Base-by-base conservation (phyloP, 2,888 invertebrate species). In the Perizoma affinitatum region DNA sequence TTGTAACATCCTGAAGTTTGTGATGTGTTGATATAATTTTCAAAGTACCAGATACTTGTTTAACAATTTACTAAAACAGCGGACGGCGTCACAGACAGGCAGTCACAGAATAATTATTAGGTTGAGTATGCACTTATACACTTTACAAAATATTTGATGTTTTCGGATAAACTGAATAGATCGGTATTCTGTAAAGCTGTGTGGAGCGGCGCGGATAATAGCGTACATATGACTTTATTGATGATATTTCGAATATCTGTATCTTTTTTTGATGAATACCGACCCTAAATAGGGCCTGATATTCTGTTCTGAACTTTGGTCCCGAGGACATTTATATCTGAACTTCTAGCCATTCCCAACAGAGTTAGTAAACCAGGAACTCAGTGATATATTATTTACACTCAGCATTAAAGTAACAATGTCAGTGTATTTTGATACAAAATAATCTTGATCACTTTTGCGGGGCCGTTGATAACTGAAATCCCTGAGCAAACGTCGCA, bases 391-490 rank as follows among this genome's bases (percentile, higher is more conserved):
- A 44, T 52, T 56, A 57, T 61, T 50, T 54, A 54, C 42, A 58
- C 11, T 40, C 9, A 35, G 41, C 5, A 50, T 59, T 54, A 58
- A 46, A 40, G 33, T 56, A 49, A 61, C 56, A 53, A 48, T 54
- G 48, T 54, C 47, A 58, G 44, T 61, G 47, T 61, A 49, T 49
- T 61, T 49, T 63, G 63, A 63, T 22, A 22, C 60, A 60, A 34
- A 57, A 57, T 63, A 56, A 63, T 60, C 63, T 60, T 54, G 60
- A 57, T 60, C 57, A 63, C n/a, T 54, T 59, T 58, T 40, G 53
- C 54, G 51, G 46, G 55, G 54, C 48, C 48, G 36, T 48, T 55
- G 63, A 63, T 63, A 63, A 57, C 35, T 48, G 22, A 55, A 53
- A 63, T 54, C 58, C 55, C 43, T 63, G 45, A 38, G 7, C 42